Base-by-base conservation (phyloP, 2,113 vertebrate species). In the Cottus gobio region DNA sequence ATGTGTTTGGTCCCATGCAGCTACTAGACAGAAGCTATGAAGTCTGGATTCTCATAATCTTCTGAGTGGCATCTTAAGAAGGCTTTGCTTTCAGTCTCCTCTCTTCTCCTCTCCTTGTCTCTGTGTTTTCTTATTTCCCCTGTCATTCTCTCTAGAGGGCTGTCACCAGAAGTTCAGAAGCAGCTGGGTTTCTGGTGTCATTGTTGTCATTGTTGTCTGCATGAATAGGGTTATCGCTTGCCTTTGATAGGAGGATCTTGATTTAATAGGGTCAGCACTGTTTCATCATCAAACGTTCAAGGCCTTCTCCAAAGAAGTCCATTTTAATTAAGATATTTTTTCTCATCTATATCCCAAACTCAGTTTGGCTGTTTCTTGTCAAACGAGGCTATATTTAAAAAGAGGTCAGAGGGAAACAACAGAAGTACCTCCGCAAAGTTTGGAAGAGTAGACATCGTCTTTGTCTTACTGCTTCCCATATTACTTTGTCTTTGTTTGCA, bases 61-160 rank as follows among this genome's bases (percentile, higher is more conserved):
- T 69, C 80, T 66, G 85, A 85, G 61, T 79, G 86, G 84, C 86
- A 90, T 80, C 62, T 89, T 85, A 74, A 85, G 85, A 84, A 82
- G 88, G 75, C 75, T 85, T 80, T 79, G 36, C 83, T 69, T 67
- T 63, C 69, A 64, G 22, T 71, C 22, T 71, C 44, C 24, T 30
- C 72, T 74, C 52, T 30, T 63, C 75, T 34, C 58, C 66, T 52
- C 26, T 84, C 52, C n/a, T 68, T 28, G 10, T 50, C n/a, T 11
- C 61, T 6, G n/a, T 6, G 46, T 36, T 44, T 64, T 64, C 56
- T 75, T 58, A 20, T 68, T 60, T 16, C 56, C 63, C 64, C 16
- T 50, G 34, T 87, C n/a, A 0, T 65, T 66, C 28, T 87, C 86
- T 89, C 73, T 7, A 54, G 71, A 65, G 81, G 64, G 50, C 69